Base-by-base conservation (phyloP, 2,797 vertebrate species). In the Sciaenops ocellatus region DNA sequence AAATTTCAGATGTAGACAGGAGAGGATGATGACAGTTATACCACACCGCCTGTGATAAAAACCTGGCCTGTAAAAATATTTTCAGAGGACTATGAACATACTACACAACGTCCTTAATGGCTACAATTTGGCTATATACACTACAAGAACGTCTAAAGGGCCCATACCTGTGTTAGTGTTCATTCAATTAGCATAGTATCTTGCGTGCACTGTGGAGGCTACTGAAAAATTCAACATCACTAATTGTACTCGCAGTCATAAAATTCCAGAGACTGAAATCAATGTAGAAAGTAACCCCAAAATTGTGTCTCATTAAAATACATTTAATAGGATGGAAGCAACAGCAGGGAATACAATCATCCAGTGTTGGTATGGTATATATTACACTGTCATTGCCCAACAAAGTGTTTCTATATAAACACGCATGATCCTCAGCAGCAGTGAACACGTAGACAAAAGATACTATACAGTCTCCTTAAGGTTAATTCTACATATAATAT, bases 311-410 rank as follows among this genome's bases (percentile, higher is more conserved):
- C 20, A 51, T 61, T 71, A 76, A 68, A 79, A 74, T 52, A 30
- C 7, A 71, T 71, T 60, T 28, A 66, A 80, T 76, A 70, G 60
- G 47, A 52, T 46, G 44, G 10, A 71, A 78, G 52, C 48, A 76
- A 82, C 60, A 82, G 76, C 57, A 73, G 69, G 63, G 20, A 54
- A 78, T 60, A 70, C 54, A 80, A 56, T 76, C 57, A 60, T 87
- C 84, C 85, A 89, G 83, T 88, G 80, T 78, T 78, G 54, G 57
- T 73, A 55, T 60, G 47, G 24, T 18, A 61, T 47, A 54, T 67
- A 62, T 68, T 44, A 81, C 66, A 82, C 85, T 51, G 66, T 87
- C 68, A 73, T 57, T 60, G 52, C 69, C 57, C 13, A 54, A 69
- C 22, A 16, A 55, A 44, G 11, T 28, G 67, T 73, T 55, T 51